These are phyloP conservation scores for Subacronicta megacephala DNA, from an alignment of 2,888 invertebrate species.

Conservation along the genomic window DNA sequence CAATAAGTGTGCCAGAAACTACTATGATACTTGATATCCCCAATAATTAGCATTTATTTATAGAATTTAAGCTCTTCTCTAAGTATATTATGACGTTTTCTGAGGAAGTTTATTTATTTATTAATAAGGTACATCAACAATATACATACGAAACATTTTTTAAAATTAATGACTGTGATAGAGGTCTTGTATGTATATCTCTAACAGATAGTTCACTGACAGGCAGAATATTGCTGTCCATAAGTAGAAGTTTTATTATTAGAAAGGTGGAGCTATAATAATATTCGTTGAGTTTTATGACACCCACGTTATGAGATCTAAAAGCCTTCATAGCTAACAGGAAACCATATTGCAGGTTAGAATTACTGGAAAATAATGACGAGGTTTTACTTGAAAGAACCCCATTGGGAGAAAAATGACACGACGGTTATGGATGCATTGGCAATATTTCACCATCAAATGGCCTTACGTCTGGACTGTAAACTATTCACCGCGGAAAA, in stretches of 20 bases:
- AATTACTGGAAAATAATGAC: conserved; percentile 14
- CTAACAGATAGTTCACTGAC: too few species aligned
- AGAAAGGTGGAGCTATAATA: background rate
- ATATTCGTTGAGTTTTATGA: conserved; percentile 3
- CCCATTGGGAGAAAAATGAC: conserved; percentile 42
- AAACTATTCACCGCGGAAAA: conserved; percentile 39
- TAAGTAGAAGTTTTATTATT: background rate
- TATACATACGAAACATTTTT: too few species aligned
- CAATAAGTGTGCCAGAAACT: background rate
- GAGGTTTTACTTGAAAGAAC: conserved; percentile 23
- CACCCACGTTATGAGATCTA: conserved; percentile 1
- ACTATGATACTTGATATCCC: background rate
- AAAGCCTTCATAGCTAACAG: conserved; percentile 4
- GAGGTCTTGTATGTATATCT: too few species aligned
- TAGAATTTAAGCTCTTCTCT: background rate
- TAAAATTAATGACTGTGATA: too few species aligned
- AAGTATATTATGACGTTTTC: too few species aligned
- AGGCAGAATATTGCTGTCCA: too few species aligned
- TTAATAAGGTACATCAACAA: too few species aligned
- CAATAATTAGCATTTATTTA: background rate
- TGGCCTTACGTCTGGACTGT: conserved; percentile 17
- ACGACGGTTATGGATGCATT: conserved; percentile 20
- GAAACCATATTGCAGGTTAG: conserved; percentile 1
- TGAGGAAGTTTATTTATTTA: too few species aligned
- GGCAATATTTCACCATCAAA: conserved; percentile 38